Evolutionary conservation across 2,797 vertebrate species (phyloP), one percentile per base, ranked within the genome.

Genomic region (Sphenodon punctatus): DNA sequence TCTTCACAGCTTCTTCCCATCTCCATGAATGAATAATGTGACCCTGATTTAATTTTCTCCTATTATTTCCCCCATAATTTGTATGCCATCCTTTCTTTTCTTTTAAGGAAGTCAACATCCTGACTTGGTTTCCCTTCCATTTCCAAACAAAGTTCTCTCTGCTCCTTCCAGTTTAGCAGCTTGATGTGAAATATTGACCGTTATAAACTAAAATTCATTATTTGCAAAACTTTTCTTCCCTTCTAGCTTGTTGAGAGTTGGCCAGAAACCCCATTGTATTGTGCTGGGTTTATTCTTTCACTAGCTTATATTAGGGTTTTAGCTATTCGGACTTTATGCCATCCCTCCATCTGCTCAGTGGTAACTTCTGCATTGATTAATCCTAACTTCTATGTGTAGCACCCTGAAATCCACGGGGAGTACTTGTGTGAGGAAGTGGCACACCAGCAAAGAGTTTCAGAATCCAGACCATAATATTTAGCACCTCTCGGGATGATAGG

Each of bases 131-230:
- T 45, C 58, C 68, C 68, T 43, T 39, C 39, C 1, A 2, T 48
- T 56, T 5, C 0, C 2, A 2, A 51, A 83, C 81, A 59, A 83
- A 92, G 88, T 46, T 55, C 8, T 89, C 83, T 77, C 80, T 80
- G 75, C 3, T 2, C 53, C 76, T 85, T 16, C 67, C 23, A 46
- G 68, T 58, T 58, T 34, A 85, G 82, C 2, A 2, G 70, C 27
- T 4, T 67, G 80, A 81, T 36, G 3, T 2, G 17, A 11, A 64
- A 19, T 81, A 83, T 85, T 79, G 89, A 91, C 76, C 89, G 75
- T 79, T 80, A 76, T 79, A 85, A 79, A 86, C 61, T 88, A 70
- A 81, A 85, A 89, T 88, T 90, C 91, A 88, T 89, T 81, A 78
- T 39, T 65, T 1, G 1, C 9, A 3, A 8, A 77, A 55, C 61